Conservation (phyloP, 2,888 invertebrate genomes). For the Dynastes maya region DNA sequence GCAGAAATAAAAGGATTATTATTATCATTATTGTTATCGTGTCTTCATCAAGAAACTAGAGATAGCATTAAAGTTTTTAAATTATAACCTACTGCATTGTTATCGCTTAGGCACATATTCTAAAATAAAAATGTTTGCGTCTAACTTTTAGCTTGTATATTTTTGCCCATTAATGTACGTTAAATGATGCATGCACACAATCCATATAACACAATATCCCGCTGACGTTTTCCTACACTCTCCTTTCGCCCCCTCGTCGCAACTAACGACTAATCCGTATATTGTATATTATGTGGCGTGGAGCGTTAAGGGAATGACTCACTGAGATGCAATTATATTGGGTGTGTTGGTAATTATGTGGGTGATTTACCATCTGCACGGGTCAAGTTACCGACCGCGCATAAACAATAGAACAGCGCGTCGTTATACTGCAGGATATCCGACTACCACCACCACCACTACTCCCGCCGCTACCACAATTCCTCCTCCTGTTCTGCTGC, state of each 20-base stretch:
- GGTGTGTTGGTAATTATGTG: conserved; percentile 60
- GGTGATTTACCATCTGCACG: conserved; percentile 59
- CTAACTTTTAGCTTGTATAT: too few species aligned
- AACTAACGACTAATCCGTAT: conserved; percentile 32
- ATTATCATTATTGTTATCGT: too few species aligned
- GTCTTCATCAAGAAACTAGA: too few species aligned
- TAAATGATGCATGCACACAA: too few species aligned
- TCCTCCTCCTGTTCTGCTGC: neutral
- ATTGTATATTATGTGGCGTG: conserved; percentile 39
- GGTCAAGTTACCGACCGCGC: conserved; percentile 58
- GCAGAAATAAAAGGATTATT: too few species aligned
- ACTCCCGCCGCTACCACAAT: conserved; percentile 2
- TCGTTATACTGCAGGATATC: conserved; percentile 49
- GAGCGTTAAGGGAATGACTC: conserved; percentile 47
- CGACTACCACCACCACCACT: conserved; percentile 37
- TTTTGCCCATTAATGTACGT: too few species aligned
- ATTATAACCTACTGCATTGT: too few species aligned
- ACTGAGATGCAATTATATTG: conserved; percentile 58
- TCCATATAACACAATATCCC: conserved; percentile 8
- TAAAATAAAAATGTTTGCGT: too few species aligned
- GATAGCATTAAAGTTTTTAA: too few species aligned
- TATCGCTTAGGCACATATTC: too few species aligned
- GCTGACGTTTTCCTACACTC: conserved; percentile 14
- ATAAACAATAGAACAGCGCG: conserved; percentile 55
- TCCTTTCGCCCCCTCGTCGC: neutral